Percentiles rank a stretch among this genome's conserved stretches.
Evolutionary conservation across 2,113 vertebrate species (phyloP).

Genomic region (Emydura subglobosa): DNA sequence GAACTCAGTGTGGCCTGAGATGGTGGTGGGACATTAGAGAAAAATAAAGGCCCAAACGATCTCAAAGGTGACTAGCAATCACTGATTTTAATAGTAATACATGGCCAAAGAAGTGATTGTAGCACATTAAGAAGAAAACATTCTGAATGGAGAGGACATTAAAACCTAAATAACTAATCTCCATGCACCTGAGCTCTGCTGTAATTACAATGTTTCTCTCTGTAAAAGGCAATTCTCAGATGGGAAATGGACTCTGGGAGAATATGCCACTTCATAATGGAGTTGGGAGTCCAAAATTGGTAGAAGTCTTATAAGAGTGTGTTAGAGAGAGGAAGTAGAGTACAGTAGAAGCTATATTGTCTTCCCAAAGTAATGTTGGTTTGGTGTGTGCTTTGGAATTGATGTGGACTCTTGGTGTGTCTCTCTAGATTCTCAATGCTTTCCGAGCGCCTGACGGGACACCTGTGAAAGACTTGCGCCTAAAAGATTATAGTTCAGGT

Average conservation of each 20-base stretch:
- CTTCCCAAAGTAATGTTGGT: neutral
- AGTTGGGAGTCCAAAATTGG: neutral
- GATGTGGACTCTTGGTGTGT: constrained; percentile 23
- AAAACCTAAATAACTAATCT: neutral
- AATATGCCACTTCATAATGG: neutral
- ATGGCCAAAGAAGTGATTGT: neutral
- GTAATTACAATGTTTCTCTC: neutral
- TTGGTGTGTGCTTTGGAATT: neutral
- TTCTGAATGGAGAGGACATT: neutral
- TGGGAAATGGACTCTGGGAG: neutral
- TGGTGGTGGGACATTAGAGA: neutral
- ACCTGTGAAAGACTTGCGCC: constrained; percentile 79
- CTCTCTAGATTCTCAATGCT: constrained; percentile 79
- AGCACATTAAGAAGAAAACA: neutral
- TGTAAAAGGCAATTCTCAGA: neutral
- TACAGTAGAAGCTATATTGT: neutral
- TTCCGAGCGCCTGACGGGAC: constrained; percentile 78
- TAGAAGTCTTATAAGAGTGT: neutral
- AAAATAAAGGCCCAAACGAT: neutral
- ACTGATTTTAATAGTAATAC: neutral
- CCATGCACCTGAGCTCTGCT: neutral
- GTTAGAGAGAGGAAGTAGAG: neutral
- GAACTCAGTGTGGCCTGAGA: neutral
- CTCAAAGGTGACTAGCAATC: neutral
- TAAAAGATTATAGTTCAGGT: constrained; percentile 85